Conservation (phyloP, 2,888 invertebrate genomes). For the Xanthorhoe spadicearia region DNA sequence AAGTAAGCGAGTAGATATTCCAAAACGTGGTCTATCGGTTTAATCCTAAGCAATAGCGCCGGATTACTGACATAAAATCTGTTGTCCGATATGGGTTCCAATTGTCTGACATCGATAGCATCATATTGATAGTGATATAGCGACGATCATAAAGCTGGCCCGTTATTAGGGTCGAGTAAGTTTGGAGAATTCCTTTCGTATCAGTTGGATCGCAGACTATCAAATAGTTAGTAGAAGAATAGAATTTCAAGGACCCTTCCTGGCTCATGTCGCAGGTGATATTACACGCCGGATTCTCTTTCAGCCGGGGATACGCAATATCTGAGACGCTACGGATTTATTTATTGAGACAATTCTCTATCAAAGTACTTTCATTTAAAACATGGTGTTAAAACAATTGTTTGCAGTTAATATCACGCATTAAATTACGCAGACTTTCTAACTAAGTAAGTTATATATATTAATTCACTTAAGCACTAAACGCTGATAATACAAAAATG, state of each 20-base stretch:
- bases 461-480: too few species aligned
- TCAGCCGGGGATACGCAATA: constrained; percentile 47
- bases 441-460: too few species aligned
- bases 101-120: constrained; percentile 38
- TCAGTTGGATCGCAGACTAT: constrained; percentile 32
- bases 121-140: constrained; percentile 49
- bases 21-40: constrained; percentile 31
- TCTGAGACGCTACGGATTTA: constrained; percentile 46
- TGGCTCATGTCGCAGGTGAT: constrained; percentile 58
- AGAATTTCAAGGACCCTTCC: constrained; percentile 41
- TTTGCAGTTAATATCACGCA: too few species aligned
- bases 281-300: constrained; percentile 49
- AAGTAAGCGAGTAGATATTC: not conserved
- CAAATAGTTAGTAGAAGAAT: constrained; percentile 32
- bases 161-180: constrained; percentile 56
- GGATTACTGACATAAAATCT: constrained; percentile 37
- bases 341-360: constrained; percentile 37
- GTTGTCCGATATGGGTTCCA: constrained; percentile 33
- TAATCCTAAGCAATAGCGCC: constrained; percentile 23
- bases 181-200: constrained; percentile 55
- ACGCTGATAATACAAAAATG: too few species aligned
- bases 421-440: too few species aligned
- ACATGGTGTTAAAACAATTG: too few species aligned
- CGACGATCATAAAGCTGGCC: constrained; percentile 48
- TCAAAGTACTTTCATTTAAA: too few species aligned